Percentiles rank a stretch among this genome's conserved stretches.
These are phyloP conservation scores for Beaufortia kweichowensis DNA, from an alignment of 2,113 vertebrate genomes.

Conservation along the genomic window DNA sequence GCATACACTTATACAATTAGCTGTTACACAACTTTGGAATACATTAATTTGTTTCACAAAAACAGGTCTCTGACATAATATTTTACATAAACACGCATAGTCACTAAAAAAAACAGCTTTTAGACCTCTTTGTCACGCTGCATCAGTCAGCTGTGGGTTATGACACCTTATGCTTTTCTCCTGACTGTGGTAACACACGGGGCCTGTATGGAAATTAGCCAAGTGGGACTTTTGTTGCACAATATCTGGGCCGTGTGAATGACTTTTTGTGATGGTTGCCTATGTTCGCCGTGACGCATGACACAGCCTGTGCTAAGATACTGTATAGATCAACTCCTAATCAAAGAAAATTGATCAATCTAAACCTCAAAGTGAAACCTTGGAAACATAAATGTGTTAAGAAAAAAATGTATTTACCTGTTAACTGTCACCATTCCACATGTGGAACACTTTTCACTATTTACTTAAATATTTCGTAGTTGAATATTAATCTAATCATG, in stretches of 20 bases:
- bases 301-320: neutral
- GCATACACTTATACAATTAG: constrained; percentile 8
- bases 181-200: neutral
- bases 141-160: constrained; percentile 5
- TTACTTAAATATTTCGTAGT: too few species aligned
- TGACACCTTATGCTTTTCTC: constrained; percentile 8
- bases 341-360: too few species aligned
- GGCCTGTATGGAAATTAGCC: constrained; percentile 2
- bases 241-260: neutral
- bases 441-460: too few species aligned
- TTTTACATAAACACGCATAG: neutral
- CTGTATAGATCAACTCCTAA: neutral
- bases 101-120: neutral
- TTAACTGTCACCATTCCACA: too few species aligned
- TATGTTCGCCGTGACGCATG: neutral
- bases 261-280: neutral
- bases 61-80: neutral
- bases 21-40: constrained; percentile 18
- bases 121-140: neutral
- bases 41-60: neutral
- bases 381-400: too few species aligned
- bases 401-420: too few species aligned
- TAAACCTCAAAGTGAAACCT: too few species aligned
- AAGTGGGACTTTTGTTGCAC: constrained; percentile 29
- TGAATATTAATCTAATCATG: too few species aligned